Percentiles rank a stretch among this genome's conserved stretches.
phyloP scores from a whole-genome alignment of 2,113 vertebrate genomes.

The Emydura subglobosa region DNA sequence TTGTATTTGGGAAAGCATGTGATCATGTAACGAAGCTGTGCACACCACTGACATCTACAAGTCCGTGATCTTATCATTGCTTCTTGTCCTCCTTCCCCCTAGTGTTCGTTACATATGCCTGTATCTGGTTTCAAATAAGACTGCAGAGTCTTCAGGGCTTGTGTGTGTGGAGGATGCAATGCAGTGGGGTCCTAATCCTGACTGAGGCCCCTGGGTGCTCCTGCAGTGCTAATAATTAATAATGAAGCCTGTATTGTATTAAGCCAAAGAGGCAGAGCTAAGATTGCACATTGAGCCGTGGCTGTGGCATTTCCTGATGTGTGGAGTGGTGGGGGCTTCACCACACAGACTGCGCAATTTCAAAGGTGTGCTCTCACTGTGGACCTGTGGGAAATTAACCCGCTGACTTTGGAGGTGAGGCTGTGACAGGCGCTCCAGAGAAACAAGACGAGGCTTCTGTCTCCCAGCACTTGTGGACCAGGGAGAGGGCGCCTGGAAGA shows the following conservation, averaged over 20 bases:
- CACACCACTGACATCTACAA: conserved; percentile 2
- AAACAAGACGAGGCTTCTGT: not conserved
- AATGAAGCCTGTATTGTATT: not conserved
- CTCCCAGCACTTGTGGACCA: not conserved
- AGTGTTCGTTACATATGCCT: not conserved
- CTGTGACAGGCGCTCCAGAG: not conserved
- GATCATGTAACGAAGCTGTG: not conserved
- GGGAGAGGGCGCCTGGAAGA: not conserved
- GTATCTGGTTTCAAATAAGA: not conserved
- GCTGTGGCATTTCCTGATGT: not conserved
- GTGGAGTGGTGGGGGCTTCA: not conserved
- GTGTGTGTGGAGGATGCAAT: not conserved
- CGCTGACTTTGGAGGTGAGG: not conserved
- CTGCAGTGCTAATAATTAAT: not conserved
- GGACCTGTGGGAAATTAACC: not conserved
- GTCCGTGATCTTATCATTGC: conserved; percentile 11
- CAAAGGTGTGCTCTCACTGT: not conserved
- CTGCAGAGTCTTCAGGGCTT: not conserved
- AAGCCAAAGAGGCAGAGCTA: not conserved
- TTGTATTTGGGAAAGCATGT: conserved; percentile 1
- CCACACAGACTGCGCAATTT: not conserved
- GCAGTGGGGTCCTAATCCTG: not conserved
- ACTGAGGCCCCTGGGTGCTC: not conserved
- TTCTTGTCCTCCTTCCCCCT: conserved; percentile 22
- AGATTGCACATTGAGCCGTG: not conserved